These are phyloP conservation scores for Philhelius pedissequus DNA, from an alignment of 2,888 invertebrate species.

Conservation along the genomic window DNA sequence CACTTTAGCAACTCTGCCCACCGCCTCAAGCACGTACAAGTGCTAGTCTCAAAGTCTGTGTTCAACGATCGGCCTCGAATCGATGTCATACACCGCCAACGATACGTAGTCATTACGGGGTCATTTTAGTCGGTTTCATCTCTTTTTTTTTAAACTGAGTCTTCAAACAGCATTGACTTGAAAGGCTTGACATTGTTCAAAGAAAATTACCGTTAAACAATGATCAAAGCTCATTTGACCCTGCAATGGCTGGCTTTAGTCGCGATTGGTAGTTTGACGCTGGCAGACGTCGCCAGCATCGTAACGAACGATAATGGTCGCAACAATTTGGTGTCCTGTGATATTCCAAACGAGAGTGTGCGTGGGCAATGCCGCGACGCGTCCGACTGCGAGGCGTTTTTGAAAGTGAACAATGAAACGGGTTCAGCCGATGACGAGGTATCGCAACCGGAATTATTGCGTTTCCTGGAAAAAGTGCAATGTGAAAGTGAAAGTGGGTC, in stretches of 20 bases:
- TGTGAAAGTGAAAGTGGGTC: constrained; percentile 71
- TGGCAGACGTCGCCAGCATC: constrained; percentile 54
- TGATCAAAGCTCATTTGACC: constrained; percentile 55
- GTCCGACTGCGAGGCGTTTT: constrained; percentile 74
- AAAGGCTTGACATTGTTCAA: constrained; percentile 28
- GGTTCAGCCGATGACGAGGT: constrained; percentile 65
- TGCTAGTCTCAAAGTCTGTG: constrained; percentile 50
- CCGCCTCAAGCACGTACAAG: constrained; percentile 11
- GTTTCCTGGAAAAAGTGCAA: constrained; percentile 77
- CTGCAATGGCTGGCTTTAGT: constrained; percentile 64
- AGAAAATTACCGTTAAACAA: constrained; percentile 15
- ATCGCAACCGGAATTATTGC: constrained; percentile 73
- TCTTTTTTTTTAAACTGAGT: neutral
- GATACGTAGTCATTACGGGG: constrained; percentile 23
- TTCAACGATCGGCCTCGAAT: constrained; percentile 46
- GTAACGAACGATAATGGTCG: constrained; percentile 26
- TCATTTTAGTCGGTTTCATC: constrained; percentile 5
- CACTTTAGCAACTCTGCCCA: constrained; percentile 21
- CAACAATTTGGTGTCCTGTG: constrained; percentile 71
- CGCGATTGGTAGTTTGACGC: constrained; percentile 53
- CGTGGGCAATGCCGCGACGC: constrained; percentile 74
- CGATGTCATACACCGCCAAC: constrained; percentile 5
- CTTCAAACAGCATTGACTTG: constrained; percentile 25
- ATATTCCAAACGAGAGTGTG: constrained; percentile 77
- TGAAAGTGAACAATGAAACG: constrained; percentile 74